These are phyloP conservation scores for Leptobrachium leishanense DNA, from an alignment of 2,113 vertebrate genomes.

Conservation along the genomic window DNA sequence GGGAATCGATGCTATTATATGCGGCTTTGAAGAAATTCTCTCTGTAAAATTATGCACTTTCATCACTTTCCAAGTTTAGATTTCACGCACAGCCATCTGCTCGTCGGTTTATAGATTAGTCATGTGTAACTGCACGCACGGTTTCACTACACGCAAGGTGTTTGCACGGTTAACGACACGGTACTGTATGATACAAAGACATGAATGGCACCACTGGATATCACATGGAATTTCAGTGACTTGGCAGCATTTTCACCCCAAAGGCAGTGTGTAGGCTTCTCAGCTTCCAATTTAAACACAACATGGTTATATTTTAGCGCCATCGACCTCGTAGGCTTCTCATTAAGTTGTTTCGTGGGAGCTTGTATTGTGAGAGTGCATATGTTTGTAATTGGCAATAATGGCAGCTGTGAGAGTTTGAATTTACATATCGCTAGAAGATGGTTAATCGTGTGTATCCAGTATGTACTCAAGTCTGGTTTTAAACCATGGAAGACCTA, in stretches of 20 bases:
- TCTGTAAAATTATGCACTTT: neutral
- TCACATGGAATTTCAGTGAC: neutral
- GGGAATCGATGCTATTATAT: neutral
- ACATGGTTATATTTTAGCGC: neutral
- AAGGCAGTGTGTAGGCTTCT: neutral
- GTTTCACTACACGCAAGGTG: neutral
- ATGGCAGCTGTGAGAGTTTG: too few relatives aligned
- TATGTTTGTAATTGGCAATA: too few relatives aligned
- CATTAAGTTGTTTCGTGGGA: neutral
- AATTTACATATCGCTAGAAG: too few relatives aligned
- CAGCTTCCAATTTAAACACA: neutral
- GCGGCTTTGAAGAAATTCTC: neutral
- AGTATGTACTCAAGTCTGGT: too few relatives aligned
- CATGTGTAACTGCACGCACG: neutral
- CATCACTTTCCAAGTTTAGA: conserved; percentile 5
- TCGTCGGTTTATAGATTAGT: neutral
- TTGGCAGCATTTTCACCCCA: neutral
- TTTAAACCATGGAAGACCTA: too few relatives aligned
- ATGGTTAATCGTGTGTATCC: too few relatives aligned
- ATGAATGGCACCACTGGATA: neutral
- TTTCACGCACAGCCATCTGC: neutral
- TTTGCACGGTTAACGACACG: neutral
- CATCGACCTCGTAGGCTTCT: neutral
- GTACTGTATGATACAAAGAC: neutral
- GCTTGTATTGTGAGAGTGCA: neutral